phyloP scores from a whole-genome alignment of 1,140 invertebrate genomes.

The Globodera ellingtonae region DNA sequence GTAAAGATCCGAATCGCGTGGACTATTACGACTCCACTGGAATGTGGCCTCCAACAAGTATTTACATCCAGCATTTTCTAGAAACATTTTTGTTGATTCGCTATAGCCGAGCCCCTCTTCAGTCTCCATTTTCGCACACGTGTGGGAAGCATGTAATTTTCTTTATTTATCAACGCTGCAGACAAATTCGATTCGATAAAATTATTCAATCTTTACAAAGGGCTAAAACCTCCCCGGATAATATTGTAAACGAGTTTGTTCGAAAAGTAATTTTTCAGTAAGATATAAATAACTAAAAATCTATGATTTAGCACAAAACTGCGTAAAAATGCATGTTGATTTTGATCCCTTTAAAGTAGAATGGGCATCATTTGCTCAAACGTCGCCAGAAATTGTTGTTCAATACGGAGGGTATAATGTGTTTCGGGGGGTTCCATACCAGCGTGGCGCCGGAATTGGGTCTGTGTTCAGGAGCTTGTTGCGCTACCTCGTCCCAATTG shows the following conservation, averaged over 20 bases:
- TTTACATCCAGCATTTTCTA: background rate
- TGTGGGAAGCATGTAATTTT: conserved; percentile 20
- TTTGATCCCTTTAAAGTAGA: conserved; percentile 26
- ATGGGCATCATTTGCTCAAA: conserved; percentile 21
- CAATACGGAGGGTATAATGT: conserved; percentile 17
- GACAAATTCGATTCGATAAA: background rate
- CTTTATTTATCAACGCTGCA: conserved; percentile 18
- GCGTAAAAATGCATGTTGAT: conserved; percentile 30
- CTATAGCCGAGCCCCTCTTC: background rate
- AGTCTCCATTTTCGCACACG: conserved; percentile 2
- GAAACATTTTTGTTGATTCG: background rate
- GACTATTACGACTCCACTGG: conserved; percentile 20
- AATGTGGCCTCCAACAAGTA: conserved; percentile 2
- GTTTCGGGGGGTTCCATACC: conserved; percentile 30
- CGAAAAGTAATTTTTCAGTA: background rate
- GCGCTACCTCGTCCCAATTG: conserved; percentile 32
- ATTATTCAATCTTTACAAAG: background rate
- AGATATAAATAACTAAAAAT: conserved; percentile 1
- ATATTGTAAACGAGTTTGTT: background rate
- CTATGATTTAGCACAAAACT: no score
- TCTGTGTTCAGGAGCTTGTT: conserved; percentile 24
- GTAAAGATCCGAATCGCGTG: background rate
- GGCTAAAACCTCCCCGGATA: background rate
- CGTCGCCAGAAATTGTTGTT: conserved; percentile 3
- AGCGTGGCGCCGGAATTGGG: conserved; percentile 26